Evolutionary conservation across 2,888 invertebrate genomes (phyloP), one percentile per base, ranked within the genome.

Genomic region (Idaea dimidiata): DNA sequence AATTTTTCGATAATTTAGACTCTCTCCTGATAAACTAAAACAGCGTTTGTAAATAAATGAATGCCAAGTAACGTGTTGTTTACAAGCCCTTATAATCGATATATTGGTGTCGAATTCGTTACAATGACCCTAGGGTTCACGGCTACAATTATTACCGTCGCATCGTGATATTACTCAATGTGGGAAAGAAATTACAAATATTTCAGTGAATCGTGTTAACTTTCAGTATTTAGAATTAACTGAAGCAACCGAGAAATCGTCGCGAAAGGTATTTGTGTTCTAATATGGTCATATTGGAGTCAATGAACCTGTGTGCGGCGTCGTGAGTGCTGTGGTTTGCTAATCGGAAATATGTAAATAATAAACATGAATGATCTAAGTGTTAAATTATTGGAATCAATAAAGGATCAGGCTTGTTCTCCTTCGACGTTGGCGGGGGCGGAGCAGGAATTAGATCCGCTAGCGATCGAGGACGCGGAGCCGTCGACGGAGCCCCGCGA

Each of bases 361-460:
- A 91, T 91, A 91, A 92, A 90, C 90, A 92, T 92, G 91, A 91
- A 91, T 85, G 91, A 91, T 89, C 87, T 87, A 87, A 88, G 83
- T 78, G 83, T 88, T 76, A 91, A 91, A 86, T 83, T 84, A 86
- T 87, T 84, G 79, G 91, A 89, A 83, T 84, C 88, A 80, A 85
- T 83, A 70, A 89, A 89, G 81, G 86, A 83, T 72, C 83, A 80
- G 65, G 84, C 78, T 68, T 79, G 79, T 70, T 80, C 86, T 72
- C 82, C 85, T 67, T 75, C 79, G 64, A 77, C 77, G 67, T 83
- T 84, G 68, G 70, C 76, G 31, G 72, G 72, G 62, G 76, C 76
- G 58, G 84, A 88, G 14, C 84, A 87, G 82, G 90, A 87, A 54
- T 85, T 88, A 59, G 91, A 92, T 74, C 90, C 91, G 18, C 76